A percentile compares a stretch with the other conserved stretches of the same genome.
Conservation (phyloP, 2,797 vertebrate genomes). For the Phoxinus dragarum region DNA sequence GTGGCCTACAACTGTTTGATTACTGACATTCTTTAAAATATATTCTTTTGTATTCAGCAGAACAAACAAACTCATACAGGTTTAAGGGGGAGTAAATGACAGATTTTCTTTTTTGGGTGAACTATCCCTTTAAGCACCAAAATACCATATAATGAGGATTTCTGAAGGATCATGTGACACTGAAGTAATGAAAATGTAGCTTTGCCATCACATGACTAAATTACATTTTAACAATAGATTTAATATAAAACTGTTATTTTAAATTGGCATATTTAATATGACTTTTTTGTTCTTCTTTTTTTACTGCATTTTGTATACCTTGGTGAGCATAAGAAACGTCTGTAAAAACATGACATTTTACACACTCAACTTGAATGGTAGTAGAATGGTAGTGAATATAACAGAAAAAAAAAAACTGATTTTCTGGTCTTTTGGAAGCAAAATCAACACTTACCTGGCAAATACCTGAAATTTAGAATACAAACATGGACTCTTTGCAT, state of each 20-base stretch:
- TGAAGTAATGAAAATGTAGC: background rate
- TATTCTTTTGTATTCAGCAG: too few relatives aligned
- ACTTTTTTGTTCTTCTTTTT: background rate
- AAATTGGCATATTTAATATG: too few relatives aligned
- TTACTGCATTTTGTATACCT: background rate
- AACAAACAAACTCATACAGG: too few relatives aligned
- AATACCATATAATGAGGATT: background rate
- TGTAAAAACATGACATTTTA: background rate
- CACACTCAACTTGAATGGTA: background rate
- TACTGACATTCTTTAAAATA: too few relatives aligned
- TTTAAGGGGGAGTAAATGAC: too few relatives aligned
- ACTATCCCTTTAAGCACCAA: background rate
- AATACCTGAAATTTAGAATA: background rate
- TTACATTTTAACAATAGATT: background rate
- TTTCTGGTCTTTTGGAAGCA: background rate
- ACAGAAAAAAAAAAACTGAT: too few relatives aligned
- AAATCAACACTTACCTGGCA: background rate
- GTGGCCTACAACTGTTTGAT: too few relatives aligned
- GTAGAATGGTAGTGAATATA: background rate
- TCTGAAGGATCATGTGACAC: background rate
- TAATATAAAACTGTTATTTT: background rate
- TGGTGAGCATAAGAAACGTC: too few relatives aligned
- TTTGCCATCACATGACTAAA: background rate
- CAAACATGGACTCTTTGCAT: conserved; percentile 5
- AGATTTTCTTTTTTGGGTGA: too few relatives aligned